These are phyloP conservation scores for Cavia porcellus DNA, from an alignment of 2,113 vertebrate species.

Conservation along the genomic window DNA sequence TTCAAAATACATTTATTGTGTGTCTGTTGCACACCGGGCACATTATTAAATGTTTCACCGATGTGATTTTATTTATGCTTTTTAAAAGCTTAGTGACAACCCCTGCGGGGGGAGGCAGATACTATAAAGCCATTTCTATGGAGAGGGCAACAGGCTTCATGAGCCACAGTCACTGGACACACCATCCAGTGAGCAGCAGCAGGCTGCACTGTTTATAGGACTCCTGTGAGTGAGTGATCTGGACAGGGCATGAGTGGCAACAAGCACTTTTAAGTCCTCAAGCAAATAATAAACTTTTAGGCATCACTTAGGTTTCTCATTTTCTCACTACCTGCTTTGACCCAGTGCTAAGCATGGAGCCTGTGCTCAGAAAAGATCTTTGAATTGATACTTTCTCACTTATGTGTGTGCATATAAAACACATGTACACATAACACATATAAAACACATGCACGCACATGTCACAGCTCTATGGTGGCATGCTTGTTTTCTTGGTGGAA, in stretches of 20 bases:
- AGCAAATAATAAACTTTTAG: background rate
- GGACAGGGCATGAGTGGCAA: accelerated
- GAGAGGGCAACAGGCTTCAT: accelerated
- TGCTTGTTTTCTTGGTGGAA: background rate
- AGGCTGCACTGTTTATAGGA: background rate
- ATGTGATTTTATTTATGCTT: background rate
- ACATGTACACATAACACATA: no score
- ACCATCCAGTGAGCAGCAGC: accelerated
- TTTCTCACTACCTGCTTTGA: background rate
- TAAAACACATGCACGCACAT: no score
- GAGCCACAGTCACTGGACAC: accelerated
- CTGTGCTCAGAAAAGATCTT: background rate
- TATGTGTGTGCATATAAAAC: background rate
- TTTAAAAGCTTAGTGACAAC: background rate
- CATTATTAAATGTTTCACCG: background rate
- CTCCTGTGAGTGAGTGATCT: background rate
- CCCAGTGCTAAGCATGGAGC: background rate
- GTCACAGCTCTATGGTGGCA: background rate
- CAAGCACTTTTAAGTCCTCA: background rate
- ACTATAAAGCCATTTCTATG: background rate
- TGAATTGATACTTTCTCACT: background rate
- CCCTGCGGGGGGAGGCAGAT: background rate
- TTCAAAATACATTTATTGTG: background rate
- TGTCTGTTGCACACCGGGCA: background rate
- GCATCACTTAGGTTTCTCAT: background rate